Evolutionary conservation across 2,797 vertebrate genomes (phyloP).

Genomic region (Anomalospiza imberbis): DNA sequence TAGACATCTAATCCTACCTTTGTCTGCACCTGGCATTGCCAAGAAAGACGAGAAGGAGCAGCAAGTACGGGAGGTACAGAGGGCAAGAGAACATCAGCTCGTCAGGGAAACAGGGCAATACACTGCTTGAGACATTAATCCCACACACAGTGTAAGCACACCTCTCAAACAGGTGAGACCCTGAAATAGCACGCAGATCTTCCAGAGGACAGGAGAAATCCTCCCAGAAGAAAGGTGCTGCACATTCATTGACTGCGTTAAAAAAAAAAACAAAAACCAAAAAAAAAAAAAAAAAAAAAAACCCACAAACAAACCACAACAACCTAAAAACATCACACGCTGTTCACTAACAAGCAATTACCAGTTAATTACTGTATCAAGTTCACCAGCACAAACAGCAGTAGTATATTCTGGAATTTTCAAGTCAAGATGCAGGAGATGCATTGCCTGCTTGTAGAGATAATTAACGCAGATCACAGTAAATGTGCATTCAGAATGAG

Average conservation of each 20-base stretch:
- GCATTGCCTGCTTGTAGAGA: neutral
- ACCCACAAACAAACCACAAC: too few relatives aligned
- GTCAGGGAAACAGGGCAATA: neutral
- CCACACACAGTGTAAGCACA: neutral
- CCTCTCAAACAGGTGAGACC: neutral
- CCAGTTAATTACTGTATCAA: neutral
- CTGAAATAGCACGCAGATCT: neutral
- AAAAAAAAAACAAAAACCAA: neutral
- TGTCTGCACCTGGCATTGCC: constrained; percentile 4
- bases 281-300: too few relatives aligned
- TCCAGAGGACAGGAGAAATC: neutral
- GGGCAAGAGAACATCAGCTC: neutral
- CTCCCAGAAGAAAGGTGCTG: neutral
- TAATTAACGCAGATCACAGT: neutral
- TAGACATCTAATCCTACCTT: constrained; percentile 59
- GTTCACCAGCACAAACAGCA: neutral
- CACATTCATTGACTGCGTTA: neutral
- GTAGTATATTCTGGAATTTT: neutral
- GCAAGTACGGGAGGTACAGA: neutral
- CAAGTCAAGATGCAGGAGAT: neutral
- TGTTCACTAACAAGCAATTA: neutral
- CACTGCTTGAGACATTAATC: neutral
- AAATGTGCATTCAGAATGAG: neutral
- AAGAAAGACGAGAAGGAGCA: neutral
- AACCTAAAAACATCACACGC: neutral